A percentile compares a stretch with the other conserved stretches of the same genome.
phyloP scores from a whole-genome alignment of 2,797 vertebrate genomes.

The Myripristis jacobus region DNA sequence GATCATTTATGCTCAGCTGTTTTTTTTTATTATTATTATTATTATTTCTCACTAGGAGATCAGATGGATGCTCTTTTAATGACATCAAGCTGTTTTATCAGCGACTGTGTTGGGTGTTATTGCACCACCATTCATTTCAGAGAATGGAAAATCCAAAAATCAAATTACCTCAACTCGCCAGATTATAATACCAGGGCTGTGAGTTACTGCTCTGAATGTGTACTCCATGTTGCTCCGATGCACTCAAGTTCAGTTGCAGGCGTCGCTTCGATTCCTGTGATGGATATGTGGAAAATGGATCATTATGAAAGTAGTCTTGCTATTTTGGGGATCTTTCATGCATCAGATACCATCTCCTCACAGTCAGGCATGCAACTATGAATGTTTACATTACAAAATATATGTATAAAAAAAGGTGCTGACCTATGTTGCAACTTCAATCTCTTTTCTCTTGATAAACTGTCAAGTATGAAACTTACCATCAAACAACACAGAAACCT shows the following conservation, averaged over 20 bases:
- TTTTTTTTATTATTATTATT: too few relatives aligned
- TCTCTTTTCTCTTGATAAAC: not conserved
- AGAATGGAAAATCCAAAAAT: constrained; percentile 18
- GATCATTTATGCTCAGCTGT: too few relatives aligned
- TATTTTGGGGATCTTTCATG: not conserved
- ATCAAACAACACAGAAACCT: not conserved
- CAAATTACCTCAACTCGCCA: constrained; percentile 91
- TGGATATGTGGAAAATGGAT: not conserved
- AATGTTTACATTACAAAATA: not conserved
- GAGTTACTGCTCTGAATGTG: constrained; percentile 88
- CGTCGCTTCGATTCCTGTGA: constrained; percentile 5
- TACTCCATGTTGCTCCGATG: constrained; percentile 83
- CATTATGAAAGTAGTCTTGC: not conserved
- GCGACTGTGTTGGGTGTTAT: not conserved
- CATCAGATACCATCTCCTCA: not conserved
- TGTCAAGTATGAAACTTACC: not conserved
- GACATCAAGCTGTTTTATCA: constrained; percentile 3
- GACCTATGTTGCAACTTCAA: not conserved
- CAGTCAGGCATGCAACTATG: not conserved
- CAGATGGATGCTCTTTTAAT: not conserved
- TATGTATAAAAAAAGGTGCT: not conserved
- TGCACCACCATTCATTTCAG: not conserved
- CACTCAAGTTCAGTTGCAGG: constrained; percentile 2
- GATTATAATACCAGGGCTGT: constrained; percentile 85
- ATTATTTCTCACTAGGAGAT: too few relatives aligned